Evolutionary conservation across 2,797 vertebrate species (phyloP), one percentile per base, ranked within the genome.

Genomic region (Ara ararauna): DNA sequence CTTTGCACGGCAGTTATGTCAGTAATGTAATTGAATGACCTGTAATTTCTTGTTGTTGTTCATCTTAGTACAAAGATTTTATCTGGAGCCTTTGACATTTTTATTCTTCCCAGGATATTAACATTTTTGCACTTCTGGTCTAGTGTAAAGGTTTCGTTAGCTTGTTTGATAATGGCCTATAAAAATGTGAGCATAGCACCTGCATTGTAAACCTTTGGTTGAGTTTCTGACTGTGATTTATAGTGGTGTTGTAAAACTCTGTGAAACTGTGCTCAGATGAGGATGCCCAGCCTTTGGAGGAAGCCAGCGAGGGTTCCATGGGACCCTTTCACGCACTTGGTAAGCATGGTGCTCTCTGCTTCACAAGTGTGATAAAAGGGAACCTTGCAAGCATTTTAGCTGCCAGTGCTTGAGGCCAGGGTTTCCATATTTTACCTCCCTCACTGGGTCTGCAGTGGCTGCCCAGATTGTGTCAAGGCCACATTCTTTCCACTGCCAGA

Each of bases 401-500:
- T 21, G 0, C 36, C 36, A 6, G 56, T 17, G 24, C n/a, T 1
- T 0, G 6, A 53, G n/a, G 45, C 70, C 65, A 67, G 58, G n/a
- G 56, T 86, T 91, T 91, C 73, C 66, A 40, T 79, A 45, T 85
- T 89, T 75, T 80, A 62, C 82, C 66, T 78, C 65, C 24, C 66
- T 76, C 3, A 2, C 47, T 74, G 48, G 51, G 7, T 44, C 42
- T 60, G 65, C 44, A 32, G 81, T 51, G 64, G 38, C 90, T 86
- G 79, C 83, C 73, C n/a, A 0, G 62, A 26, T 83, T 78, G 70
- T 72, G 62, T 86, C 83, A 64, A 86, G 93, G 86, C 60, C 68
- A 74, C 84, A 50, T 96, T 93, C 85, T 71, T 96, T 92, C 90
- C 93, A 71, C 68, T 89, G 86, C 90, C 92, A 91, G 91, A 80